phyloP scores from a whole-genome alignment of 2,797 vertebrate species.

The Babyrousa celebensis region DNA sequence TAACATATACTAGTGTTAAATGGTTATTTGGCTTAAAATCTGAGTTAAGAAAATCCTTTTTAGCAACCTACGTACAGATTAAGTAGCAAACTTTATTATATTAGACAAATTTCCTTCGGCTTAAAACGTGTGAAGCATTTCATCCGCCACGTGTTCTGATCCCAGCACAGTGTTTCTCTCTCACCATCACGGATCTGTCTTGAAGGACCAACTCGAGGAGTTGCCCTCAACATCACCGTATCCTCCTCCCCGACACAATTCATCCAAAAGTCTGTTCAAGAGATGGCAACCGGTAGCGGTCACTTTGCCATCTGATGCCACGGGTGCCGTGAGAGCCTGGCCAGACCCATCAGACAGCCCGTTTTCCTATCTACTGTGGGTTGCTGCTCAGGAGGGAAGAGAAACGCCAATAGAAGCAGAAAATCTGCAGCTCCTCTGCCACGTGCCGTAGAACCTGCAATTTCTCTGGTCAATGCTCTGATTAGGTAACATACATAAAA shows the following conservation, averaged over 20 bases:
- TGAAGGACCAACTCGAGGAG: conserved; percentile 88
- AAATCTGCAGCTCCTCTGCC: conserved; percentile 91
- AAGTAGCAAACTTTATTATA: conserved; percentile 92
- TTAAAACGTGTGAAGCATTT: conserved; percentile 91
- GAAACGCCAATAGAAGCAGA: conserved; percentile 91
- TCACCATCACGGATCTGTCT: conserved; percentile 85
- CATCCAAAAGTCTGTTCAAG: conserved; percentile 90
- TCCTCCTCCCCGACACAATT: conserved; percentile 80
- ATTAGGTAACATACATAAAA: conserved; percentile 89
- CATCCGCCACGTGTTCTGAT: conserved; percentile 88
- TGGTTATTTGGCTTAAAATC: conserved; percentile 93
- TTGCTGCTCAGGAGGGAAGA: conserved; percentile 91
- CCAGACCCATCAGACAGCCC: conserved; percentile 90
- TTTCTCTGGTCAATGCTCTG: conserved; percentile 91
- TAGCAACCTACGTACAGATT: conserved; percentile 93
- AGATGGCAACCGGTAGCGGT: conserved; percentile 88
- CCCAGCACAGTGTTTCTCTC: conserved; percentile 82
- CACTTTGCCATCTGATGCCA: conserved; percentile 84
- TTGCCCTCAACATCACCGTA: conserved; percentile 83
- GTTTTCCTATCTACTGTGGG: conserved; percentile 91
- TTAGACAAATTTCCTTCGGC: conserved; percentile 91
- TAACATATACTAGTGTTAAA: conserved; percentile 92
- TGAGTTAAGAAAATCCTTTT: conserved; percentile 93
- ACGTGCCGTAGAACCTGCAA: conserved; percentile 90
- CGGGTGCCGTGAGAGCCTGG: conserved; percentile 87